Evolutionary conservation across 1,140 invertebrate genomes (phyloP).

Genomic region (Rhopalosiphum maidis): DNA sequence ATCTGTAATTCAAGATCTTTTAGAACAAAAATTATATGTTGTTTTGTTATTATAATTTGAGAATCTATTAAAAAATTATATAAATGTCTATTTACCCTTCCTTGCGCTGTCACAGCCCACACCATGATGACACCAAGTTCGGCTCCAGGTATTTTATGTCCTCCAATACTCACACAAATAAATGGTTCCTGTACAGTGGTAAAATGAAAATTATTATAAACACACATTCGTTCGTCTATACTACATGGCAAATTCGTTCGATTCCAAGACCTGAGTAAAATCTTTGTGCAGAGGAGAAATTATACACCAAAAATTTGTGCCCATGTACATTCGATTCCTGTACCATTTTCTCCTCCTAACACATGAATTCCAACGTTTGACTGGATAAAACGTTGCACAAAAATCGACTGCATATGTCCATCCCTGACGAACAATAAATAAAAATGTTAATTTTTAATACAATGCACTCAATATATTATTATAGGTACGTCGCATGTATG

Average conservation of each 20-base stretch:
- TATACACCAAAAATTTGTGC: slow-evolving; percentile 89
- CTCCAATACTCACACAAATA: slow-evolving; percentile 84
- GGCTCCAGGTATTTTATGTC: slow-evolving; percentile 79
- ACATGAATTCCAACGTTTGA: slow-evolving; percentile 89
- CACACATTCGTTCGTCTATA: slow-evolving; percentile 51
- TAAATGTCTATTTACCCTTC: slow-evolving; percentile 69
- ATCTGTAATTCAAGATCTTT: slow-evolving; percentile 65
- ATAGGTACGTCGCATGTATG: not conserved
- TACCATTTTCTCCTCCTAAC: slow-evolving; percentile 90
- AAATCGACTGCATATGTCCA: slow-evolving; percentile 96
- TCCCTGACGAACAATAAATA: slow-evolving; percentile 65
- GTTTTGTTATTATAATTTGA: not conserved
- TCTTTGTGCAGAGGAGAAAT: slow-evolving; percentile 87
- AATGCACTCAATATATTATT: not conserved
- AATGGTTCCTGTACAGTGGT: slow-evolving; percentile 71
- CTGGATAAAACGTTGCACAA: slow-evolving; percentile 79
- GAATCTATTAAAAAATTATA: not conserved
- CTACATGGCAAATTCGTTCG: not conserved
- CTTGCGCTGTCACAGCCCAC: slow-evolving; percentile 90
- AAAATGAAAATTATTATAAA: slow-evolving; percentile 29
- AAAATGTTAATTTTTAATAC: not conserved
- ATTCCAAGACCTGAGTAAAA: slow-evolving; percentile 73
- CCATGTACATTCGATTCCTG: slow-evolving; percentile 83
- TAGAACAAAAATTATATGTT: not conserved
- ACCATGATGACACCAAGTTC: slow-evolving; percentile 77